phyloP scores from a whole-genome alignment of 2,888 invertebrate species.

The Drosophila merina region DNA sequence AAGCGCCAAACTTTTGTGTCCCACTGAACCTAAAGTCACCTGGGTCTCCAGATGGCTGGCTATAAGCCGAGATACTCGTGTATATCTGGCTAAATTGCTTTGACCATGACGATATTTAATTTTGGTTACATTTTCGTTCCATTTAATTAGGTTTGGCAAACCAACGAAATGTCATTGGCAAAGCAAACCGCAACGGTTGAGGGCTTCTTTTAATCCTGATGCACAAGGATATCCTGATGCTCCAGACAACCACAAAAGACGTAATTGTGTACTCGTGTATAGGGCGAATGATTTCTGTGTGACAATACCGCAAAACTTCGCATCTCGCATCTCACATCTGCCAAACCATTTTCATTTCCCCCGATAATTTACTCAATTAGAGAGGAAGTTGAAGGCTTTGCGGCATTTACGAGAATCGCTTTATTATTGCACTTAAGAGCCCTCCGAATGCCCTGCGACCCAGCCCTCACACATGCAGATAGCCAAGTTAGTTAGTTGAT shows the following conservation, averaged over 20 bases:
- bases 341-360: constrained; percentile 69
- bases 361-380: constrained; percentile 78
- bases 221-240: neutral
- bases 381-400: constrained; percentile 71
- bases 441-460: neutral
- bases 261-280: no score
- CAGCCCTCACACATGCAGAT: constrained; percentile 8
- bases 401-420: constrained; percentile 73
- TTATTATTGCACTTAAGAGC: constrained; percentile 71
- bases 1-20: constrained; percentile 18
- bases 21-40: neutral
- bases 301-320: constrained; percentile 39
- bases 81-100: constrained; percentile 3
- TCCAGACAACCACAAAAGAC: constrained; percentile 47
- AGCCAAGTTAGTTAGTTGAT: constrained; percentile 54
- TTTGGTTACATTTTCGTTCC: constrained; percentile 42
- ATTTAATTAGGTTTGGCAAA: constrained; percentile 64
- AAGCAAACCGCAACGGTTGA: constrained; percentile 47
- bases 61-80: neutral
- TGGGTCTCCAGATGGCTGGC: neutral
- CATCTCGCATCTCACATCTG: constrained; percentile 39
- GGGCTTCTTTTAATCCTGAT: neutral
- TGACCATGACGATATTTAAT: constrained; percentile 1
- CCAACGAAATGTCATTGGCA: constrained; percentile 63
- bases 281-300: constrained; percentile 1